Percentiles rank a stretch among this genome's conserved stretches.
Conservation (phyloP, 2,113 vertebrate genomes). For the Elachura formosa region DNA sequence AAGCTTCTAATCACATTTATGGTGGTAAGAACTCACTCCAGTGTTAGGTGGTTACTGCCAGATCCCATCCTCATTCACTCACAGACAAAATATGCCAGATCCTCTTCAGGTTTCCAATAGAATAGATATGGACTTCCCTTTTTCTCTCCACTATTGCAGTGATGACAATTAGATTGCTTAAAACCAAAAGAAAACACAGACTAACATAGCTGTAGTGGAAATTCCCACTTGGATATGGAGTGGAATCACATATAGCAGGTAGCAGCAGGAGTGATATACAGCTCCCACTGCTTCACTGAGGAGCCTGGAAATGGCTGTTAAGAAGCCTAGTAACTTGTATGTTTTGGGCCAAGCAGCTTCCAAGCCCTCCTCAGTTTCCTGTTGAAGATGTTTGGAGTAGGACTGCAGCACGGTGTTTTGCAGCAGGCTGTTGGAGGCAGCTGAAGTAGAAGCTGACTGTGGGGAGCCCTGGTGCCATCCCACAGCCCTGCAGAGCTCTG, state of each 20-base stretch:
- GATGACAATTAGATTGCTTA: background rate
- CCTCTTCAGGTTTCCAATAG: accelerated
- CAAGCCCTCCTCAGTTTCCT: background rate
- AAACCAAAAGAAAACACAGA: background rate
- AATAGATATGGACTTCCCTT: background rate
- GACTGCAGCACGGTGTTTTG: background rate
- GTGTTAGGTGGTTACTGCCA: background rate
- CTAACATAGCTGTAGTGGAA: background rate
- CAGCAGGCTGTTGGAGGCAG: background rate
- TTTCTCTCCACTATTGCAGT: background rate
- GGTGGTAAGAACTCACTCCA: background rate
- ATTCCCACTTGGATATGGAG: background rate
- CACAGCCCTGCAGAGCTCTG: background rate
- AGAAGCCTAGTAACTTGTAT: background rate
- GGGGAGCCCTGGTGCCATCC: background rate
- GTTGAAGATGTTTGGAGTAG: background rate
- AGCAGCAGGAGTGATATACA: background rate
- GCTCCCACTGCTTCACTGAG: background rate
- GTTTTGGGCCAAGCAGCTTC: background rate
- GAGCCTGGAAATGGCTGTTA: background rate
- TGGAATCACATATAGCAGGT: background rate
- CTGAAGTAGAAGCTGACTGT: background rate
- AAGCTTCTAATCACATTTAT: background rate
- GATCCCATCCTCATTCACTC: background rate
- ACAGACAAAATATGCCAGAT: background rate